Percentiles rank a stretch among this genome's conserved stretches.
phyloP scores from a whole-genome alignment of 2,797 vertebrate species.

The Sebastes oblongus region DNA sequence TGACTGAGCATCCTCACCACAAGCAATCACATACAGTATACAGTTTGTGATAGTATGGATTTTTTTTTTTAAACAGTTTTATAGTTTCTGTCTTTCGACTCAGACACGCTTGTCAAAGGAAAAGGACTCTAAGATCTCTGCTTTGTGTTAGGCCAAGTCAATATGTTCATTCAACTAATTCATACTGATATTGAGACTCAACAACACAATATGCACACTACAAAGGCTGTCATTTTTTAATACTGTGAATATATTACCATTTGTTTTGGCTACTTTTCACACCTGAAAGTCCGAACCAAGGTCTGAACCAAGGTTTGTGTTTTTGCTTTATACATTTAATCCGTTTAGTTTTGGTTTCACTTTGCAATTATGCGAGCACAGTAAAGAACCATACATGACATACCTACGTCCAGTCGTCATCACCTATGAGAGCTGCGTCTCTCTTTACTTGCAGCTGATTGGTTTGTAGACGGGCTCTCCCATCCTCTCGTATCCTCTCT shows the following conservation, averaged over 20 bases:
- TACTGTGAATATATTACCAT: background rate
- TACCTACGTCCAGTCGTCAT: background rate
- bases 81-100: constrained; percentile 1
- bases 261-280: background rate
- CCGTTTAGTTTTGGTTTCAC: background rate
- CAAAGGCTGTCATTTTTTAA: background rate
- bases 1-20: constrained; percentile 23
- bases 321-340: background rate
- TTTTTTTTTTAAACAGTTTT: constrained; percentile 12
- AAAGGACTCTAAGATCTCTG: background rate
- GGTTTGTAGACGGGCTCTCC: background rate
- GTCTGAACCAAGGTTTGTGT: background rate
- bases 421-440: background rate
- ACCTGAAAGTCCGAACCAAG: background rate
- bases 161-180: background rate
- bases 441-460: background rate
- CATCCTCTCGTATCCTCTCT: background rate
- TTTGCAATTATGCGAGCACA: background rate
- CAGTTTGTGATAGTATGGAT: constrained; percentile 10
- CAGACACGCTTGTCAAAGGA: background rate
- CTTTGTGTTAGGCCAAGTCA: background rate
- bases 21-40: background rate
- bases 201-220: background rate
- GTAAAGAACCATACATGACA: background rate
- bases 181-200: background rate